These are phyloP conservation scores for Geotrypetes seraphini DNA, from an alignment of 2,797 vertebrate genomes.

Conservation along the genomic window DNA sequence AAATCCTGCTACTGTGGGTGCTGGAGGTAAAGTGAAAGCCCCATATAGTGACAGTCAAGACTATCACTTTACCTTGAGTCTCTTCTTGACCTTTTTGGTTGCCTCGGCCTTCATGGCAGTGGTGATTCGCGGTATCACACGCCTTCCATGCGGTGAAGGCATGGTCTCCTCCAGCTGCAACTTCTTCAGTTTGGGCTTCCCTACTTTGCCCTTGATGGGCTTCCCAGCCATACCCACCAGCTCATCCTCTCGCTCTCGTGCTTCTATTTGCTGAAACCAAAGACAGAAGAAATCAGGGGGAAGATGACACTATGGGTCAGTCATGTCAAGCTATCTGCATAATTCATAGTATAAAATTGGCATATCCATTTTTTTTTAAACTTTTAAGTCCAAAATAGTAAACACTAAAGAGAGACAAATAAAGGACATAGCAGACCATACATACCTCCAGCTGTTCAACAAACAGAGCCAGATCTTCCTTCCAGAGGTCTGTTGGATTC, in stretches of 20 bases:
- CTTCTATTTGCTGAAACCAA: constrained; percentile 48
- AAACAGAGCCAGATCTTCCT: constrained; percentile 77
- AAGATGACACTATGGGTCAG: too few relatives aligned
- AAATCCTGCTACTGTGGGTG: too few relatives aligned
- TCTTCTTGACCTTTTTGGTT: constrained; percentile 64
- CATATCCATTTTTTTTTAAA: too few relatives aligned
- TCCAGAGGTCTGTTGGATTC: constrained; percentile 76
- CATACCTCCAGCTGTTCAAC: constrained; percentile 76
- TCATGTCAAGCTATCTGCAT: too few relatives aligned
- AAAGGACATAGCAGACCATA: neutral
- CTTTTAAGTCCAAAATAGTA: too few relatives aligned
- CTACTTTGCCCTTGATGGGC: constrained; percentile 50
- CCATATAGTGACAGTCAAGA: too few relatives aligned
- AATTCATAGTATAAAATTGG: too few relatives aligned
- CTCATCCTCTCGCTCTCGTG: constrained; percentile 61
- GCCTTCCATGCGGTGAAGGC: constrained; percentile 76
- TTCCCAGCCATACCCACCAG: constrained; percentile 29
- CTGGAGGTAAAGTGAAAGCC: too few relatives aligned
- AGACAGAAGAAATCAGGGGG: too few relatives aligned
- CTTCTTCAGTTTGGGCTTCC: constrained; percentile 61
- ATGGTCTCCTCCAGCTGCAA: constrained; percentile 64
- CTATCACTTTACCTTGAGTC: constrained; percentile 58
- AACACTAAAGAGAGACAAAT: too few relatives aligned
- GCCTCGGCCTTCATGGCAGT: constrained; percentile 85
- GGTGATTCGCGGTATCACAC: constrained; percentile 78